phyloP scores from a whole-genome alignment of 2,797 vertebrate species.

The Gymnopithys bicolor region DNA sequence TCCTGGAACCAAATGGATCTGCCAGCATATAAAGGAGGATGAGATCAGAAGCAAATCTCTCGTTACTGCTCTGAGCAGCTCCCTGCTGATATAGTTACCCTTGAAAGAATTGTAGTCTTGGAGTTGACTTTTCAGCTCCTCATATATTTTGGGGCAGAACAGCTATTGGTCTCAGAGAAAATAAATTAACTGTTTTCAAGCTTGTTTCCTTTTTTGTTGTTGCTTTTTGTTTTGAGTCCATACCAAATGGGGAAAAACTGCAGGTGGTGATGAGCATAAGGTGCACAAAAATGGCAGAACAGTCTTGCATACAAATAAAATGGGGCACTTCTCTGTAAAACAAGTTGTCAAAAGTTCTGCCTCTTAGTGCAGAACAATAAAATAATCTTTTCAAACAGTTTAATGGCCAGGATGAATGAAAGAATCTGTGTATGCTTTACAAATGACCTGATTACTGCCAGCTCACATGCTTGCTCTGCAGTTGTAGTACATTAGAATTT shows the following conservation, averaged over 20 bases:
- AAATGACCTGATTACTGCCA: constrained; percentile 58
- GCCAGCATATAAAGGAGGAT: not conserved
- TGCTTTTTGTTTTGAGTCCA: not conserved
- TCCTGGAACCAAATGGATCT: not conserved
- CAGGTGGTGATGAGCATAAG: not conserved
- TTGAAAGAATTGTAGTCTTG: not conserved
- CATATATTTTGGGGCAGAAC: not conserved
- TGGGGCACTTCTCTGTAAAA: constrained; percentile 12
- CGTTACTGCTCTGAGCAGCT: not conserved
- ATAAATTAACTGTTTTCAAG: not conserved
- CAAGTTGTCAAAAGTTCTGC: constrained; percentile 28
- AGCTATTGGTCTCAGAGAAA: not conserved
- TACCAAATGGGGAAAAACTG: not conserved
- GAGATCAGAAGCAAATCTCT: not conserved
- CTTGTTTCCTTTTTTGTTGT: not conserved
- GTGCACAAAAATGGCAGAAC: not conserved
- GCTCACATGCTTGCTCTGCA: constrained; percentile 57
- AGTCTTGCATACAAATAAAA: not conserved
- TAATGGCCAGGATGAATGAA: constrained; percentile 57
- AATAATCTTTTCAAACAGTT: constrained; percentile 45
- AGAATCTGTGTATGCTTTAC: constrained; percentile 54
- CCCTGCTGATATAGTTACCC: not conserved
- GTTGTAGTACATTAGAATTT: constrained; percentile 70
- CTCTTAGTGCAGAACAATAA: constrained; percentile 22
- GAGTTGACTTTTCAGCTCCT: not conserved